Conservation (phyloP, 1,140 invertebrate genomes). For the Drosophila albomicans region DNA sequence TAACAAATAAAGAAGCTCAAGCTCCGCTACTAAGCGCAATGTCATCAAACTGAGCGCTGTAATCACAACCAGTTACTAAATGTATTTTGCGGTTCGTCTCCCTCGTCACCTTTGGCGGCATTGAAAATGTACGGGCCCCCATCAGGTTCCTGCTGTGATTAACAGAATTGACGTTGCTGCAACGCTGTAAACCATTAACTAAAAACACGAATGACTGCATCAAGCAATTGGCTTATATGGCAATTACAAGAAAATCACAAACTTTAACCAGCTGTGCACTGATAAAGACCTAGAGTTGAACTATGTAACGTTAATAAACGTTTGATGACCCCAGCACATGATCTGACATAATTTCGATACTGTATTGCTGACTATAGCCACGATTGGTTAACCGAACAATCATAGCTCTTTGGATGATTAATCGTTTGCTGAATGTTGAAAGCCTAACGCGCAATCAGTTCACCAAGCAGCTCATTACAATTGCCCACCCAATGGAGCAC, state of each 20-base stretch:
- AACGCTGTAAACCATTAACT: conserved; percentile 23
- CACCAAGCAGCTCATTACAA: conserved; percentile 49
- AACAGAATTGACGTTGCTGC: conserved; percentile 36
- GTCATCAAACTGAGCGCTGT: conserved; percentile 61
- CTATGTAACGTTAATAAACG: conserved; percentile 36
- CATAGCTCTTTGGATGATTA: conserved; percentile 37
- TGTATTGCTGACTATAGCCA: conserved; percentile 7
- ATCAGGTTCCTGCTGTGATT: conserved; percentile 47
- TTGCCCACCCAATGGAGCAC: conserved; percentile 57
- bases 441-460: conserved; percentile 44
- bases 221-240: conserved; percentile 41
- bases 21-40: conserved; percentile 28
- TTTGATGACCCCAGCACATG: conserved; percentile 20
- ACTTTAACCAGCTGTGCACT: conserved; percentile 16
- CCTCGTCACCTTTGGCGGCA: conserved; percentile 31
- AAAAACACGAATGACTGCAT: conserved; percentile 44
- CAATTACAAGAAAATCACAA: conserved; percentile 30
- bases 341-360: conserved; percentile 33
- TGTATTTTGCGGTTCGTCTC: conserved; percentile 28
- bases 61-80: conserved; percentile 50
- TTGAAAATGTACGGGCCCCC: conserved; percentile 36
- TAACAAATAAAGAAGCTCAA: conserved; percentile 48
- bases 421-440: conserved; percentile 43
- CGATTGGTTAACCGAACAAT: conserved; percentile 24
- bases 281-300: conserved; percentile 38